Conservation (phyloP, 2,113 vertebrate genomes). For the Cyphomyrus discorhynchus region DNA sequence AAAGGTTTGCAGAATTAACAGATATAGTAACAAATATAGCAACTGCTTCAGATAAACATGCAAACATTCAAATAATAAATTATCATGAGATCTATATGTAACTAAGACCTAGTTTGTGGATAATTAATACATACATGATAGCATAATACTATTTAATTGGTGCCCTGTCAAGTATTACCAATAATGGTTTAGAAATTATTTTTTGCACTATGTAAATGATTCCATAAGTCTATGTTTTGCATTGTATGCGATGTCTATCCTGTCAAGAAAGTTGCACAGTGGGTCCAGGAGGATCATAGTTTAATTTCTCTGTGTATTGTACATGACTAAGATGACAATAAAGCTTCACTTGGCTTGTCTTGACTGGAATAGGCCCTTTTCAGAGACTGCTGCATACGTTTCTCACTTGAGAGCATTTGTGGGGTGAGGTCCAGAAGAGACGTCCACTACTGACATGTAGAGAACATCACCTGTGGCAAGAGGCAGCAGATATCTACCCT, state of each 20-base stretch:
- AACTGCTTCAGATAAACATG: background rate
- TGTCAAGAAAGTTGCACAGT: background rate
- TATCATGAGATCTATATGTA: background rate
- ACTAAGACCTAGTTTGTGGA: background rate
- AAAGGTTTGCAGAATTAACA: background rate
- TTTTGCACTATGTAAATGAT: background rate
- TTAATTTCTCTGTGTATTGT: background rate
- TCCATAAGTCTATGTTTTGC: background rate
- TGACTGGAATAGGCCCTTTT: background rate
- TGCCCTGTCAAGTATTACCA: background rate
- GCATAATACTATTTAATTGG: background rate
- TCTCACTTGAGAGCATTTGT: background rate
- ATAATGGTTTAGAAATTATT: background rate
- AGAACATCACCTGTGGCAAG: background rate
- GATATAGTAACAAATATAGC: background rate
- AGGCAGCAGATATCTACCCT: background rate
- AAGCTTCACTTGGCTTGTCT: background rate
- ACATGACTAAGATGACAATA: background rate
- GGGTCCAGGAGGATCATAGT: background rate
- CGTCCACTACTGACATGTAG: background rate
- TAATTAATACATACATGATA: background rate
- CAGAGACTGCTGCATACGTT: background rate
- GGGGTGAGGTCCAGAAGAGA: background rate
- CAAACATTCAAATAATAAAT: background rate
- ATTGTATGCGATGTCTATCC: background rate